These are phyloP conservation scores for Drosophila anceps DNA, from an alignment of 2,888 invertebrate genomes.

Conservation along the genomic window DNA sequence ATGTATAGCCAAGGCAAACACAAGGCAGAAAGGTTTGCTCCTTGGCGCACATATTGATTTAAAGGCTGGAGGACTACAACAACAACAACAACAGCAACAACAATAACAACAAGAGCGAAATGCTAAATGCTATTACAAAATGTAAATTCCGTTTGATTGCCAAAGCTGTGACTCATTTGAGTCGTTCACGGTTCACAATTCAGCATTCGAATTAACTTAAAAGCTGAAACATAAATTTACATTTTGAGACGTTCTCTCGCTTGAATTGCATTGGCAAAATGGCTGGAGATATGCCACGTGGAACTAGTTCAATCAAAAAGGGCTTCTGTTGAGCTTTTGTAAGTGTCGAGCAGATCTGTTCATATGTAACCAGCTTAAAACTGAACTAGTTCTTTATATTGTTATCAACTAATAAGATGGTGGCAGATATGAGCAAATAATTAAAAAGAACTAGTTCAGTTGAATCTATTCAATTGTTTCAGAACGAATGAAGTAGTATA, in stretches of 20 bases:
- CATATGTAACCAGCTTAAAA: not conserved
- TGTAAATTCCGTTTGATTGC: constrained; percentile 42
- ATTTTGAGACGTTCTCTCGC: constrained; percentile 6
- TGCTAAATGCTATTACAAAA: constrained; percentile 24
- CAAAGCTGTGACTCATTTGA: constrained; percentile 38
- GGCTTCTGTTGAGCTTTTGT: not conserved
- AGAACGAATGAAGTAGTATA: not conserved
- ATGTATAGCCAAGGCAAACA: constrained; percentile 38
- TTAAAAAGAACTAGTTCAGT: not conserved
- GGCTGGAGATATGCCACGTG: not conserved
- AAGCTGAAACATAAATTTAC: constrained; percentile 5
- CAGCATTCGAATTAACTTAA: constrained; percentile 11
- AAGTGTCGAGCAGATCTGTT: not conserved
- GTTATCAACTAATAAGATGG: not conserved
- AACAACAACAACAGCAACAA: not conserved
- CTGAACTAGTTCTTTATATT: not conserved
- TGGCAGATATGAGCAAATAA: not conserved
- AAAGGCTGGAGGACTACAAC: constrained; percentile 41
- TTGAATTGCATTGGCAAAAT: not conserved
- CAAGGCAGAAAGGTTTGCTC: constrained; percentile 20
- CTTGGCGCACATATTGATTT: constrained; percentile 50
- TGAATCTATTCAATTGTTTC: not conserved
- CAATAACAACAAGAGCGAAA: constrained; percentile 17
- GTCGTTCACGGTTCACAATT: constrained; percentile 17
- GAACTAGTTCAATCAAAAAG: not conserved